Percentiles rank a stretch among this genome's conserved stretches.
Evolutionary conservation across 2,888 invertebrate genomes (phyloP).

Genomic region (Polyommatus icarus): DNA sequence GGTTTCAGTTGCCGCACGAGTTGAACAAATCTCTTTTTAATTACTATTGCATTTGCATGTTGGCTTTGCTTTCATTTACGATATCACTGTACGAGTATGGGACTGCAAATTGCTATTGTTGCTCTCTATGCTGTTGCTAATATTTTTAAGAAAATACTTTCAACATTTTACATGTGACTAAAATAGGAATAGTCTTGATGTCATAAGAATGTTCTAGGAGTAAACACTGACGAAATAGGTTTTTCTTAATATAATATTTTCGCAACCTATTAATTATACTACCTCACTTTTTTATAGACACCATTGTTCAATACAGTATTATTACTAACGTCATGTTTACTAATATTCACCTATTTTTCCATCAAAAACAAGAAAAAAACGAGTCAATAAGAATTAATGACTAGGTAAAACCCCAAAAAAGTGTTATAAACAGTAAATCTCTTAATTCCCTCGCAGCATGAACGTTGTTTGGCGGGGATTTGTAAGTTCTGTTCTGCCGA

Average conservation of each 20-base stretch:
- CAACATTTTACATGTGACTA: not conserved
- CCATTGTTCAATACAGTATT: too few relatives aligned
- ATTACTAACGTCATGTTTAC: not conserved
- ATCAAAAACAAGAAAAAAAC: not conserved
- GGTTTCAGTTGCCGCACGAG: conserved; percentile 14
- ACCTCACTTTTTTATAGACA: too few relatives aligned
- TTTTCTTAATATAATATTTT: too few relatives aligned
- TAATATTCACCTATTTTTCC: not conserved
- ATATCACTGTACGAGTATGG: conserved; percentile 3
- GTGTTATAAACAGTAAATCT: conserved; percentile 43
- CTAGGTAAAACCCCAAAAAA: conserved; percentile 34
- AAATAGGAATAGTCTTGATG: too few relatives aligned
- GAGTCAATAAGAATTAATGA: conserved; percentile 18
- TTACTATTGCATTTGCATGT: conserved; percentile 23
- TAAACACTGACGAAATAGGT: too few relatives aligned
- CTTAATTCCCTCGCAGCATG: conserved; percentile 55
- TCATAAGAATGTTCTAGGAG: too few relatives aligned
- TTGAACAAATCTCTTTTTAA: conserved; percentile 22
- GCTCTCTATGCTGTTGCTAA: too few relatives aligned
- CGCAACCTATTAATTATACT: too few relatives aligned
- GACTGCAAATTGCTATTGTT: conserved; percentile 2
- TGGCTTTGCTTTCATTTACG: conserved; percentile 11
- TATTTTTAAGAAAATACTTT: not conserved
- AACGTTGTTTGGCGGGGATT: conserved; percentile 67
- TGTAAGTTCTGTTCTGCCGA: conserved; percentile 73